Conservation (phyloP, 2,797 vertebrate species). For the Mico argentatus region DNA sequence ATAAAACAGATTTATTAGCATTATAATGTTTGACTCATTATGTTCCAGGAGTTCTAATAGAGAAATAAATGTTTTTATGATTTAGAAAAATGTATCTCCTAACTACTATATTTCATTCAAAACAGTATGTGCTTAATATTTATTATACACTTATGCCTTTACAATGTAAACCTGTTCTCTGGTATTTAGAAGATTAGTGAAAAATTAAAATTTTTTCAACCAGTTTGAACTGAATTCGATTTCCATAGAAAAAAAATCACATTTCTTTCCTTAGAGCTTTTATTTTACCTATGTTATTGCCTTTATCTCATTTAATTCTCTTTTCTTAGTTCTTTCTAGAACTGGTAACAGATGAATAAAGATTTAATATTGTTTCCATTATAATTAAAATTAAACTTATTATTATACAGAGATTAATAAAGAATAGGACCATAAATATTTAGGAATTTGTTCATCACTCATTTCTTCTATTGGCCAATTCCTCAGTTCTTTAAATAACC, state of each 20-base stretch:
- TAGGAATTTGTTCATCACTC: not conserved
- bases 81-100: not conserved
- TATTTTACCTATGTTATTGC: not conserved
- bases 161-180: not conserved
- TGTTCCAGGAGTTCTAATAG: not conserved
- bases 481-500: not conserved
- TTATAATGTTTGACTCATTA: not conserved
- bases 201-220: not conserved
- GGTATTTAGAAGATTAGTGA: not conserved
- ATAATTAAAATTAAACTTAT: not conserved
- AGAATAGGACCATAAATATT: not conserved
- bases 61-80: not conserved
- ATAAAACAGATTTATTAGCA: not conserved
- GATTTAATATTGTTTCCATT: not conserved
- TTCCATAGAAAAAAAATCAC: not conserved
- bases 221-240: not conserved
- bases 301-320: not conserved
- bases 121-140: not conserved
- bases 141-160: not conserved
- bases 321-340: not conserved
- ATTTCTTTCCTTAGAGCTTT: not conserved
- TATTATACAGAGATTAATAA: not conserved
- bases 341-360: not conserved
- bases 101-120: not conserved
- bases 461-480: not conserved